phyloP scores from a whole-genome alignment of 1,140 invertebrate species.

The Cyrtorhinus lividipennis region DNA sequence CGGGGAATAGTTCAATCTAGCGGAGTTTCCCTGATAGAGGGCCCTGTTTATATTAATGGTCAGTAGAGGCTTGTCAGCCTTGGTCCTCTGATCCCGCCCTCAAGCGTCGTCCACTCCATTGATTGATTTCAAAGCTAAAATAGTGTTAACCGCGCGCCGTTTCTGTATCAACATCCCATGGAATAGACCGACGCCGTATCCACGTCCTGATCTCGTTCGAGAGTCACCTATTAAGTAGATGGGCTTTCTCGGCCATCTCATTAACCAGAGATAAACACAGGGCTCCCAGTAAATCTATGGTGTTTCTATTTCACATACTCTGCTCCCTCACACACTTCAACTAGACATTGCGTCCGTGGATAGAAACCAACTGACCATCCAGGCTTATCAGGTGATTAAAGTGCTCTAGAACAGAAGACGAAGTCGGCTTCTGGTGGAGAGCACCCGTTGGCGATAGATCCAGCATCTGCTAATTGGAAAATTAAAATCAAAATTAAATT shows the following conservation, averaged over 20 bases:
- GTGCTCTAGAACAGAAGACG: too few species aligned
- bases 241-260: not conserved
- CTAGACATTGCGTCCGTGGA: too few species aligned
- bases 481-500: too few species aligned
- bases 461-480: too few species aligned
- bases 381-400: too few species aligned
- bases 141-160: not conserved
- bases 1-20: not conserved
- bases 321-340: too few species aligned
- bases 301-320: too few species aligned
- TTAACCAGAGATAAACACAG: too few species aligned
- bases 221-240: not conserved
- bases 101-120: constrained; percentile 1
- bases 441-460: too few species aligned
- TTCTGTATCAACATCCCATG: not conserved
- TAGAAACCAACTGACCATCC: too few species aligned
- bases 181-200: not conserved
- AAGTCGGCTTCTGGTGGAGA: too few species aligned
- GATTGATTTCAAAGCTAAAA: constrained; percentile 10
- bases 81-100: not conserved
- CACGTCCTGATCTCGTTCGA: not conserved
- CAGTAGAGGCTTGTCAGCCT: not conserved
- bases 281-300: too few species aligned
- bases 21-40: not conserved
- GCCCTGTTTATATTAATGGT: constrained; percentile 4